phyloP scores from a whole-genome alignment of 2,888 invertebrate genomes.

The Phragmatobia fuliginosa region DNA sequence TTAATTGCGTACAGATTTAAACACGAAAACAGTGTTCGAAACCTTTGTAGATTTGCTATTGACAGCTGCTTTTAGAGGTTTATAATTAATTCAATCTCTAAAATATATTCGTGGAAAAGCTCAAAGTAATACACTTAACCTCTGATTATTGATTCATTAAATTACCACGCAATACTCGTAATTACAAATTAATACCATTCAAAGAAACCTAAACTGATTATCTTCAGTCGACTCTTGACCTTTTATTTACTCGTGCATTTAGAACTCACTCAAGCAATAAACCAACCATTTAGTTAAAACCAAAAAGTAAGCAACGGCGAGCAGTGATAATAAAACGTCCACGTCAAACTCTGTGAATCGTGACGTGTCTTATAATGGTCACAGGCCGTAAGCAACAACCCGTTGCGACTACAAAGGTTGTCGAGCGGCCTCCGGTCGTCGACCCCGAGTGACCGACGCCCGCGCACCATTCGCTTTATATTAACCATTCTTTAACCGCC shows the following conservation, averaged over 20 bases:
- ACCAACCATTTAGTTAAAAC: slow-evolving; percentile 17
- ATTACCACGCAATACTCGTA: slow-evolving; percentile 6
- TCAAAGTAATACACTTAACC: background rate
- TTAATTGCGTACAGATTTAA: background rate
- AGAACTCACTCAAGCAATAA: slow-evolving; percentile 21
- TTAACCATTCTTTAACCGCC: slow-evolving; percentile 49
- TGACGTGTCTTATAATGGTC: slow-evolving; percentile 61
- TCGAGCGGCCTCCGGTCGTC: slow-evolving; percentile 71
- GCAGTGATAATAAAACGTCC: slow-evolving; percentile 15
- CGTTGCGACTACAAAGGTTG: slow-evolving; percentile 78
- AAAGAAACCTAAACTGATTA: slow-evolving; percentile 8
- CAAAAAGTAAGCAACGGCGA: slow-evolving; percentile 16
- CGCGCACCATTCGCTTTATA: slow-evolving; percentile 73
- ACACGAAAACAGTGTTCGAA: background rate
- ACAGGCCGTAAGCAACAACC: slow-evolving; percentile 63
- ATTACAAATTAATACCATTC: background rate
- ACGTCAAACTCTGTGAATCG: slow-evolving; percentile 46
- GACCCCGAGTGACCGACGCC: slow-evolving; percentile 80
- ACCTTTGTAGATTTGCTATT: background rate
- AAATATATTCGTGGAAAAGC: background rate
- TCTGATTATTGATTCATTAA: slow-evolving; percentile 3
- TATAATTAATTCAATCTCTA: background rate
- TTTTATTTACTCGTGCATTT: slow-evolving; percentile 12
- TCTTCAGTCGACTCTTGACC: slow-evolving; percentile 2
- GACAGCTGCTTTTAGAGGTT: background rate